Evolutionary conservation across 2,797 vertebrate species (phyloP), one percentile per base, ranked within the genome.

Genomic region (Chaenodraco wilsoni): DNA sequence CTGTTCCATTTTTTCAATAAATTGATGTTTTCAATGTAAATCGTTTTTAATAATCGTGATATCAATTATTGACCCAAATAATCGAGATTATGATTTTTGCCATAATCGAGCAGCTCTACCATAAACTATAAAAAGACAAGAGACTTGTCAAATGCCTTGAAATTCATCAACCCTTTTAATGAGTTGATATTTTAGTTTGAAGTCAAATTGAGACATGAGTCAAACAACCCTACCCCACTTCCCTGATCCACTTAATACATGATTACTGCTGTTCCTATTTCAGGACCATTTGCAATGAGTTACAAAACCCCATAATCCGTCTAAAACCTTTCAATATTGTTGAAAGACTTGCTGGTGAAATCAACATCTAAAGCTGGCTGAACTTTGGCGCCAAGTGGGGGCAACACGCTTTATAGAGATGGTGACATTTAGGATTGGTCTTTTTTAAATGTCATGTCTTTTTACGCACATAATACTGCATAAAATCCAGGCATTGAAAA

Each of bases 351-450:
- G 44, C 44, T 15, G 5, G 45, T 43, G 19, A 72, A 62, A 72
- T 52, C 23, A 21, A 74, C 21, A 60, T 31, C 15, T 16, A 44
- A 48, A 14, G 55, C 49, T 48, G 1, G 3, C 37, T n/a, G 13
- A 63, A 43, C 37, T 56, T 64, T 70, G 50, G 9, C 14, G 43
- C 19, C 15, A 21, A 13, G 6, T 51, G 27, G 33, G 15, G n/a
- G 46, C 27, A 50, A 23, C 21, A 54, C 9, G 65, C 46, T 52
- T 67, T 10, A 37, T 37, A 17, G 37, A 72, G 40, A 70, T 2
- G 37, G 37, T 49, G 61, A 74, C 40, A 69, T 69, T 56, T 73
- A 33, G 46, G 49, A 43, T 37, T 56, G 40, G 16, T 43, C 49
- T 43, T 41, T 14, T 33, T 41, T 58, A 9, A 13, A 69, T 33